Evolutionary conservation across 2,888 invertebrate species (phyloP), one percentile per base, ranked within the genome.

Genomic region (Ptilodon capucinus): DNA sequence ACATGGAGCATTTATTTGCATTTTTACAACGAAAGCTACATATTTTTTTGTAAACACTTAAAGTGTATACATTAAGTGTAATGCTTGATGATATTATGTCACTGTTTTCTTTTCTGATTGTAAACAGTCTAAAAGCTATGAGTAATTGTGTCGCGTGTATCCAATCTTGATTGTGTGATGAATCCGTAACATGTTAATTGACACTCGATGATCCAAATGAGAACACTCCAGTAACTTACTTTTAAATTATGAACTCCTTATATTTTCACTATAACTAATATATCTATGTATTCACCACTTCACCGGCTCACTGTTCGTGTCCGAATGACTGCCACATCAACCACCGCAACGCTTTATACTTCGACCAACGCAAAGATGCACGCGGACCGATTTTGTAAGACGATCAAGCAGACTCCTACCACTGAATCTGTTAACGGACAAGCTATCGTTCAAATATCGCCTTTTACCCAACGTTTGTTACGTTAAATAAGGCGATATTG

Each of bases 371-470:
- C 75, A 87, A 90, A 90, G 89, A 86, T 81, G 88, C 80, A 84
- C 73, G 82, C 82, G 60, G 74, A 60, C 68, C 65, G 90, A 86
- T 91, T 91, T 91, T 89, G 91, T 88, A 91, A 90, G 91, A 88
- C 84, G 75, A 69, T 76, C 72, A 73, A 73, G 68, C 75, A 72
- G 75, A 67, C 87, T 74, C 72, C 66, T 91, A 91, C 90, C 82
- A 87, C 72, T 57, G 54, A 49, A 79, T 66, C 42, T 50, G 46
- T 54, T 25, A 55, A 57, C 54, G 40, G 38, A 34, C 46, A 46
- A n/a, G 48, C 49, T 46, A 50, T 36, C 55, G 54, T 51, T 43
- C 44, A 42, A 54, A 69, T 54, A 58, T 53, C 44, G 57, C 35
- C 48, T 48, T 64, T 55, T 54, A 17, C 43, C 69, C 30, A 42